Conservation (phyloP, 1,140 invertebrate species). For the Sycobia sp. region DNA sequence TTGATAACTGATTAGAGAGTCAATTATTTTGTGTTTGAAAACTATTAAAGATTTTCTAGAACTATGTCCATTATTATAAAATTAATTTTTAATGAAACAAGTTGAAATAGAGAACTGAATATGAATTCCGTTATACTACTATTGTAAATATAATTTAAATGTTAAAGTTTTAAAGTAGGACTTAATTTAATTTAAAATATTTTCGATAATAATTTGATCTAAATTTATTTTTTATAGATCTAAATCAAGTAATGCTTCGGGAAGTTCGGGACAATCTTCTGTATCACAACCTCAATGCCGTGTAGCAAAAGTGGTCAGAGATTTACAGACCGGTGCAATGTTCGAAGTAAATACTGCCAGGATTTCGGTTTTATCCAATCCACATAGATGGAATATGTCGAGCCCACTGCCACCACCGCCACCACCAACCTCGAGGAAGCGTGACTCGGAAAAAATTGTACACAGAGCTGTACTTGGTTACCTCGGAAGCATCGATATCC, state of each 20-base stretch:
- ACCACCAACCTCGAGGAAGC: constrained; percentile 52
- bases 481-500: constrained; percentile 94
- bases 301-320: constrained; percentile 64
- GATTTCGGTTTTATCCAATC: constrained; percentile 23
- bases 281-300: constrained; percentile 54
- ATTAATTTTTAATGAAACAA: too few relatives aligned
- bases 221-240: constrained; percentile 5
- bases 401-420: constrained; percentile 57
- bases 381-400: constrained; percentile 55
- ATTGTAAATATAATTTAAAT: too few relatives aligned
- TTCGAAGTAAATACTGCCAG: constrained; percentile 47
- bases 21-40: too few relatives aligned
- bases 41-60: too few relatives aligned
- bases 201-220: too few relatives aligned
- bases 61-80: too few relatives aligned
- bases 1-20: too few relatives aligned
- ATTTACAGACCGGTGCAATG: constrained; percentile 64
- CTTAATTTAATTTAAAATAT: too few relatives aligned
- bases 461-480: constrained; percentile 90
- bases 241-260: constrained; percentile 15
- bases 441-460: constrained; percentile 68
- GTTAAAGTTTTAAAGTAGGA: too few relatives aligned
- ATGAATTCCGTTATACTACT: too few relatives aligned
- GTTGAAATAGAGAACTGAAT: too few relatives aligned
- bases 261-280: constrained; percentile 11